phyloP scores from a whole-genome alignment of 2,888 invertebrate species.

The Phymatocera aterrima region DNA sequence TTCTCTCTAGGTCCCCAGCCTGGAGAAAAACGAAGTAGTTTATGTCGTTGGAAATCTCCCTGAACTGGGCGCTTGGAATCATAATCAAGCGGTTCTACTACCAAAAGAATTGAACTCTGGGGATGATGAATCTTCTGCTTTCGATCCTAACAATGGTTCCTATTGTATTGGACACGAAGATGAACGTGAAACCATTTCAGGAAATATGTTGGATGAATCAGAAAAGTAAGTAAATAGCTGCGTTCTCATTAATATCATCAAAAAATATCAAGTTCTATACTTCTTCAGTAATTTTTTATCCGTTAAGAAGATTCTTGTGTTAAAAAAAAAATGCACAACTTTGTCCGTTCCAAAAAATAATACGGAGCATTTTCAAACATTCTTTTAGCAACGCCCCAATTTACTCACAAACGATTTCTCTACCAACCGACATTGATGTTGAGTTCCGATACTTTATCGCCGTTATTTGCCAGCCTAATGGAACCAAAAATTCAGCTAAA shows the following conservation, averaged over 20 bases:
- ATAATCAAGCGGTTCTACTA: constrained; percentile 70
- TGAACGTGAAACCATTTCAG: neutral
- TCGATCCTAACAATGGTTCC: constrained; percentile 62
- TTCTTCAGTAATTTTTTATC: no score
- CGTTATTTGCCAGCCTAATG: constrained; percentile 79
- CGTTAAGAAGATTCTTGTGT: no score
- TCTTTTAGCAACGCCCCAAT: constrained; percentile 60
- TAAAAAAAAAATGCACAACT: no score
- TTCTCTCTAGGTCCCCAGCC: constrained; percentile 61
- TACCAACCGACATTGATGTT: constrained; percentile 83
- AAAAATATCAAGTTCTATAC: no score
- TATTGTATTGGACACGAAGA: constrained; percentile 18
- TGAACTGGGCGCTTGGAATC: constrained; percentile 72
- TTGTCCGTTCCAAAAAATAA: neutral
- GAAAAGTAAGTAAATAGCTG: constrained; percentile 55
- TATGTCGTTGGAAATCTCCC: constrained; percentile 72
- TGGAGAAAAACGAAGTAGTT: constrained; percentile 70
- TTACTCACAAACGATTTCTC: constrained; percentile 77
- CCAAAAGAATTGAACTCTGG: constrained; percentile 62
- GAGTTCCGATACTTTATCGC: constrained; percentile 88
- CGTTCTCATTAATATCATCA: no score
- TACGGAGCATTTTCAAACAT: neutral
- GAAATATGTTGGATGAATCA: constrained; percentile 54
- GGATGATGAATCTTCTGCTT: constrained; percentile 60
- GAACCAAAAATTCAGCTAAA: constrained; percentile 70